Evolutionary conservation across 2,797 vertebrate genomes (phyloP).

Genomic region (Phalloptychus januarius): DNA sequence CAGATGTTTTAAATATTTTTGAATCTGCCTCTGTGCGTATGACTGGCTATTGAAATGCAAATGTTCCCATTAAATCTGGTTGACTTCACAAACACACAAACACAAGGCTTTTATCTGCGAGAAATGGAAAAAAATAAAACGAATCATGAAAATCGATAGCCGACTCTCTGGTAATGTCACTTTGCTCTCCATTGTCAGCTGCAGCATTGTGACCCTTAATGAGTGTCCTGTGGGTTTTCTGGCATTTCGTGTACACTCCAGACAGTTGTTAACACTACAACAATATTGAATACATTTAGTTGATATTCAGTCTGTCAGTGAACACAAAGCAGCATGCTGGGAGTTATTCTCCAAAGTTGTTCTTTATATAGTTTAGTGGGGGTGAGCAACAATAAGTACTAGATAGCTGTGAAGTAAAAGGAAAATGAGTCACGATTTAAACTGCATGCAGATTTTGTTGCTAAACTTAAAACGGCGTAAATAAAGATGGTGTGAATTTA

Average conservation of each 20-base stretch:
- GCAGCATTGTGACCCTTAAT: constrained; percentile 29
- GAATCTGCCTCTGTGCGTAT: constrained; percentile 12
- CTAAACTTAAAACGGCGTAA: background rate
- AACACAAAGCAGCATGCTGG: constrained; percentile 12
- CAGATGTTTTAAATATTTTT: constrained; percentile 29
- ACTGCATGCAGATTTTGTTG: background rate
- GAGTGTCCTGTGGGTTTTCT: constrained; percentile 30
- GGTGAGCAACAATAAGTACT: background rate
- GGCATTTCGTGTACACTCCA: constrained; percentile 19
- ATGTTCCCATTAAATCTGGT: constrained; percentile 54
- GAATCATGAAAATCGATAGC: constrained; percentile 49
- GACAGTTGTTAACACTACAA: constrained; percentile 18
- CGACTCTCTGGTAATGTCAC: constrained; percentile 36
- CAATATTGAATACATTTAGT: constrained; percentile 25
- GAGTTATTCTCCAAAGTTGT: background rate
- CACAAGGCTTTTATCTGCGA: constrained; percentile 49
- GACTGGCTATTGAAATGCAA: constrained; percentile 61
- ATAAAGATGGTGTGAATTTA: background rate
- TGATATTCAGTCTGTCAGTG: constrained; percentile 24
- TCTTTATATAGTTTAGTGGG: background rate
- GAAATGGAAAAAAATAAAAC: constrained; percentile 10
- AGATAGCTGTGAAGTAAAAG: background rate
- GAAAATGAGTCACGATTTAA: background rate
- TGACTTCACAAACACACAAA: constrained; percentile 37
- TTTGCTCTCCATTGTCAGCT: constrained; percentile 34